Base-by-base conservation (phyloP, 2,888 invertebrate genomes). In the Agrochola lychnidis region DNA sequence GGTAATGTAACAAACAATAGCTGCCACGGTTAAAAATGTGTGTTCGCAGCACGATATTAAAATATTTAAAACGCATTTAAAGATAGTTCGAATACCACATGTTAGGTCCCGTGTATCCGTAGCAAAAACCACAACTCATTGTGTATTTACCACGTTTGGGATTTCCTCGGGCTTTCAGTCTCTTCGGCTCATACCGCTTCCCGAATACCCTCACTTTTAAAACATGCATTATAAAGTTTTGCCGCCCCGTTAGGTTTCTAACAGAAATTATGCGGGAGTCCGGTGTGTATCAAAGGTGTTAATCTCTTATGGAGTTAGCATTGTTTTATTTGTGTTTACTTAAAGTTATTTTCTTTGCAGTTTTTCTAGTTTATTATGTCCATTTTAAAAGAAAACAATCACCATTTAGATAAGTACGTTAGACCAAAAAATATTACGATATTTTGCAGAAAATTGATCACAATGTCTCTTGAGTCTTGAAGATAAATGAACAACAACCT, bases 61-160 rank as follows among this genome's bases (percentile, higher is more conserved):
- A 70, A 75, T 75, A 61, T 70, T 48, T 45, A 48, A 40, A 14
- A 76, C 22, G 45, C 12, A 64, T 75, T 45, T 22, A 63, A 36
- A 64, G 57, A 79, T 74, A 66, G 75, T 70, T 81, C 16, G 36
- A 70, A 36, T 53, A 64, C n/a, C 56, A 51, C 56, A 59, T 25
- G 36, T 30, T 22, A 42, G 30, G 30, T 9, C 36, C 19, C 12
- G 9, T 42, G 63, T 79, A 79, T 72, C 63, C 66, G 36, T 36
- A 59, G 77, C 71, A 82, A 84, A 88, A 88, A 87, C 90, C 90
- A 81, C 86, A 72, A 63, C 89, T 92, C 92, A 93, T 93, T 93
- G 88, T 91, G 86, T 90, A 94, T 94, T 93, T 91, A 93, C 87
- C 87, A 87, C 88, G 89, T 90, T 91, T 85, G 91, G 92, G 90